These are phyloP conservation scores for Vipera latastei DNA, from an alignment of 2,797 vertebrate genomes.

Conservation along the genomic window DNA sequence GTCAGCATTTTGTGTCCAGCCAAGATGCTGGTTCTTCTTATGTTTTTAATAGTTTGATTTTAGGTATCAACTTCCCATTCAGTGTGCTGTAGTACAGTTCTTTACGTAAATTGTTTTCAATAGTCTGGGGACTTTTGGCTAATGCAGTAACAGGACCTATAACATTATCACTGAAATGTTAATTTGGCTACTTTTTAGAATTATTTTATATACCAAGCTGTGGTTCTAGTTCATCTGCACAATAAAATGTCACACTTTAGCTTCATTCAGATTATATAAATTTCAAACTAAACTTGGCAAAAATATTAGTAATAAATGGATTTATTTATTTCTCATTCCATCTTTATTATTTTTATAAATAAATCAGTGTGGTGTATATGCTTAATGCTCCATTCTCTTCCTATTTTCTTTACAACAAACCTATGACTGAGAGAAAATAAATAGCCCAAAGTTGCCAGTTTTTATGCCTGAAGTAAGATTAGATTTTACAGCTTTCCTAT, in stretches of 20 bases:
- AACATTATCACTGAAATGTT: neutral
- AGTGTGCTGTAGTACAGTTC: neutral
- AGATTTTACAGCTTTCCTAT: no score
- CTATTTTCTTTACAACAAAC: no score
- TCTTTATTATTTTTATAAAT: no score
- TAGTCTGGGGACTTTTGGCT: neutral
- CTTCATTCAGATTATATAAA: neutral
- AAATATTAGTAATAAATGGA: neutral
- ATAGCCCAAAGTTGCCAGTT: no score
- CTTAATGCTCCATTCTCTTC: no score
- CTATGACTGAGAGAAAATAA: no score
- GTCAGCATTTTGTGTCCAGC: neutral
- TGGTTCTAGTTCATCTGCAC: neutral
- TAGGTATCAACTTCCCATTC: neutral
- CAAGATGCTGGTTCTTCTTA: neutral
- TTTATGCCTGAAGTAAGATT: no score
- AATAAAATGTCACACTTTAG: neutral
- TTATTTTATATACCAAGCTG: neutral
- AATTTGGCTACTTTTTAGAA: neutral
- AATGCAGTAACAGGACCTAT: neutral
- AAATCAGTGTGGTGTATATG: no score
- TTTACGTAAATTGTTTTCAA: neutral
- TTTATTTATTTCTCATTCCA: neutral
- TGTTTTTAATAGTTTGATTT: neutral
- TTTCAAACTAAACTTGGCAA: neutral